Evolutionary conservation across 2,113 vertebrate genomes (phyloP), one percentile per base, ranked within the genome.

Genomic region (Tiliqua scincoides): DNA sequence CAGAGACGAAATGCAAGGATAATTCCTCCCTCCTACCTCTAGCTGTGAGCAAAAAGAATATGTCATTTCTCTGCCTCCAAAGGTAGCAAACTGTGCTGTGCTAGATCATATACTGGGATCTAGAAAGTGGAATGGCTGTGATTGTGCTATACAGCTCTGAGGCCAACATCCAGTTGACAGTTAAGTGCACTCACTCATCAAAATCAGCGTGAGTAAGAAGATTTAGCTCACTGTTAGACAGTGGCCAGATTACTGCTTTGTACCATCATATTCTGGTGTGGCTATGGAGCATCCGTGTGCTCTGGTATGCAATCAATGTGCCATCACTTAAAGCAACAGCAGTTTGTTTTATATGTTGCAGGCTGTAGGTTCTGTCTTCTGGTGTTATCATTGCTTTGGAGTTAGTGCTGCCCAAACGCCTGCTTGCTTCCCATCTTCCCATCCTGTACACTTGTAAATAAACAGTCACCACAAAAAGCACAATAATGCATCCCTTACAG

Each of bases 1-100:
- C 27, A 52, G 89, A 83, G 30, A 79, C 40, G 27, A 87, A 62
- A 6, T 85, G 68, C 79, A 79, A 86, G 61, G 65, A 61, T 6
- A 0, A 0, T 32, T 25, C 27, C 5, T 83, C 40, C 75, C 75
- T 90, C 18, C 27, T 79, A 6, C 70, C 52, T 79, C 12, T 27
- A 85, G 68, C 72, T 37, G 65, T 73, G 77, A 89, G 79, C 43
- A 62, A 88, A 37, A 89, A 43, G 4, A 21, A 72, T 27, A 20
- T 23, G 3, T 65, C 40, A 61, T 40, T 75, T 48, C 27, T 21
- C 12, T 43, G 43, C 30, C 59, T 74, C 59, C 37, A 75, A 7
- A 11, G 54, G 48, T 70, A 52, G 25, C 18, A 32, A 68, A 18
- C 27, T 32, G 17, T n/a, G 40, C 59, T 23, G 17, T 32, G 20